phyloP scores from a whole-genome alignment of 1,140 invertebrate genomes.

The Thereuonema tuberculata region DNA sequence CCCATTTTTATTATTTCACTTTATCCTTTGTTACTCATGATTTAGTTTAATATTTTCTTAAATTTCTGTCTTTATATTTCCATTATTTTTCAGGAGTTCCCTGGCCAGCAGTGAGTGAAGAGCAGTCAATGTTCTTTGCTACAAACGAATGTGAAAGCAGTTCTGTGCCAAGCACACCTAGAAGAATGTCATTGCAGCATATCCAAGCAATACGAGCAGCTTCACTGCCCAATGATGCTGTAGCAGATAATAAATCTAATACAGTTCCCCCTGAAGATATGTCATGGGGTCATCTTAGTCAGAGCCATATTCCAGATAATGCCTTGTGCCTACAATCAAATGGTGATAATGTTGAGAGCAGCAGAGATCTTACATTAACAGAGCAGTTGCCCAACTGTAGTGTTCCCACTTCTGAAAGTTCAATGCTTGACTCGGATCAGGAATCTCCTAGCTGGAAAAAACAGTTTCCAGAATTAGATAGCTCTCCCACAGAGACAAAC shows the following conservation, averaged over 20 bases:
- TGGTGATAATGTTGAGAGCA: background rate
- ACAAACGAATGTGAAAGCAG: background rate
- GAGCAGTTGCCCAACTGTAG: background rate
- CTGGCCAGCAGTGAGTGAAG: background rate
- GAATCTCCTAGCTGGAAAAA: slow-evolving; percentile 3
- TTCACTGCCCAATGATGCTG: background rate
- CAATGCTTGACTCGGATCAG: background rate
- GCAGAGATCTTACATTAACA: background rate
- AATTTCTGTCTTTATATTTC: too few species aligned
- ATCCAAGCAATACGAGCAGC: background rate
- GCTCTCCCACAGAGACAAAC: background rate
- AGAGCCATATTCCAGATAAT: background rate
- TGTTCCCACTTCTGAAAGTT: background rate
- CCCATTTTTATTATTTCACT: too few species aligned
- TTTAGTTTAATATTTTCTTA: too few species aligned
- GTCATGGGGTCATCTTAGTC: background rate
- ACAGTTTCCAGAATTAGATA: background rate
- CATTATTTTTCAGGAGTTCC: too few species aligned
- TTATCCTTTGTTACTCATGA: too few species aligned
- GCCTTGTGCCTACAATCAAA: background rate
- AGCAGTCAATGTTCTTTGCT: background rate
- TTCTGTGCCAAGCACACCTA: background rate
- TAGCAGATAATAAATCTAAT: background rate
- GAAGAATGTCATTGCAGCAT: background rate
- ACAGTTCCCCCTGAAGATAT: background rate